Evolutionary conservation across 2,113 vertebrate genomes (phyloP), one percentile per base, ranked within the genome.

Genomic region (Syrrhaptes paradoxus): DNA sequence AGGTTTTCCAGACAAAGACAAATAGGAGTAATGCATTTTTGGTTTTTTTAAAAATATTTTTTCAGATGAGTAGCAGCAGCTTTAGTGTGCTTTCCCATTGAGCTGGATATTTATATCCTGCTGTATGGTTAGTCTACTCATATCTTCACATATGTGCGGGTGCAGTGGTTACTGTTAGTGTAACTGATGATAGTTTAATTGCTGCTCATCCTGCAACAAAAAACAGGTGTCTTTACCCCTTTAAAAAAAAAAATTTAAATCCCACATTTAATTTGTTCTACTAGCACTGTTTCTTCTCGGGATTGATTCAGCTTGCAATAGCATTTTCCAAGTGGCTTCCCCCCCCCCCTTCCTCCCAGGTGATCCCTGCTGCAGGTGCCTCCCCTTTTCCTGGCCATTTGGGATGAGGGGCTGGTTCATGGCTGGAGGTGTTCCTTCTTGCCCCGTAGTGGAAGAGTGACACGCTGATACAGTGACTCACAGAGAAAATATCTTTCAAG

Each of bases 401-500:
- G 13, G 57, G 61, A 20, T 1, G 16, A 79, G 62, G 52, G 29
- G 52, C 49, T 0, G 6, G 19, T 19, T 85, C 2, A 2, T 49
- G 51, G 51, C 62, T 68, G 78, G 90, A 82, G 67, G 77, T 85
- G 91, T 55, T 96, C 29, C 34, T 75, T 78, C 89, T 79, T 89
- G 87, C 74, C 87, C 73, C 3, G 1, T 45, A 75, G 79, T 57
- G 41, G 67, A 21, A 36, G 77, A 65, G 61, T 74, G 63, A 81
- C 61, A 91, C 5, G 3, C 77, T 93, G 52, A 84, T 63, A 32
- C 9, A 73, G 71, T 82, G 78, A 92, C 70, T 88, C 51, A 77
- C 1, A 11, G 22, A 48, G 62, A 83, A 93, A 91, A 82, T 57
- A 75, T 68, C 79, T 88, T 90, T 62, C 57, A 94, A 68, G 70